Percentiles rank a stretch among this genome's conserved stretches.
These are phyloP conservation scores for Hypanus sabinus DNA, from an alignment of 2,113 vertebrate species.

Conservation along the genomic window DNA sequence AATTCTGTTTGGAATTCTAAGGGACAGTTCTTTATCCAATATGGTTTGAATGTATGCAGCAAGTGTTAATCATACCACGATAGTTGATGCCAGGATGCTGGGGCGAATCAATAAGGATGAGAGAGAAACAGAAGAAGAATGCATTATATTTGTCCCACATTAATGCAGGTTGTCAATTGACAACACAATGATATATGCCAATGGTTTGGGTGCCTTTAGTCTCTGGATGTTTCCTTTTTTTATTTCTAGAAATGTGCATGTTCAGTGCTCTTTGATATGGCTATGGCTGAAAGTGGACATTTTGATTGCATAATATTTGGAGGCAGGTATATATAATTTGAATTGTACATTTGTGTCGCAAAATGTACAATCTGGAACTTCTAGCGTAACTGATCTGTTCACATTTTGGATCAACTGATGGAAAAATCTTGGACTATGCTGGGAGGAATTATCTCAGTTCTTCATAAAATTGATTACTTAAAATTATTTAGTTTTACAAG, in stretches of 20 bases:
- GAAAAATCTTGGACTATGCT: neutral
- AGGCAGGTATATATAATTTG: neutral
- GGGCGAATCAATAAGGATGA: too few relatives aligned
- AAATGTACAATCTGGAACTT: neutral
- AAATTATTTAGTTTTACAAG: neutral
- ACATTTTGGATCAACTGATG: neutral
- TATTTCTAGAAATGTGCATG: neutral
- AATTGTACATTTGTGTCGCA: neutral
- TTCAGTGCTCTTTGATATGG: neutral
- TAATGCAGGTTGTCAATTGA: neutral
- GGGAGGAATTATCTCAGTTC: neutral
- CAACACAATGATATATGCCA: neutral
- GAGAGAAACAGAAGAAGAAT: neutral
- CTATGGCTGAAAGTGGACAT: neutral
- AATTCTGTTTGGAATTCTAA: too few relatives aligned
- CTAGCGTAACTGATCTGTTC: neutral
- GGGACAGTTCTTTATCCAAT: too few relatives aligned
- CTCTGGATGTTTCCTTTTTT: neutral
- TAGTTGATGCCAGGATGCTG: neutral
- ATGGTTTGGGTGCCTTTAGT: neutral
- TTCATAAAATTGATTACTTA: neutral
- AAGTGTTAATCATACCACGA: neutral
- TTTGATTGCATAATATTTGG: neutral
- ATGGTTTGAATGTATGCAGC: too few relatives aligned
- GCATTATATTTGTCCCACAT: neutral